phyloP scores from a whole-genome alignment of 64 coral and sea anemone species.

The Astreopora myriophthalma region DNA sequence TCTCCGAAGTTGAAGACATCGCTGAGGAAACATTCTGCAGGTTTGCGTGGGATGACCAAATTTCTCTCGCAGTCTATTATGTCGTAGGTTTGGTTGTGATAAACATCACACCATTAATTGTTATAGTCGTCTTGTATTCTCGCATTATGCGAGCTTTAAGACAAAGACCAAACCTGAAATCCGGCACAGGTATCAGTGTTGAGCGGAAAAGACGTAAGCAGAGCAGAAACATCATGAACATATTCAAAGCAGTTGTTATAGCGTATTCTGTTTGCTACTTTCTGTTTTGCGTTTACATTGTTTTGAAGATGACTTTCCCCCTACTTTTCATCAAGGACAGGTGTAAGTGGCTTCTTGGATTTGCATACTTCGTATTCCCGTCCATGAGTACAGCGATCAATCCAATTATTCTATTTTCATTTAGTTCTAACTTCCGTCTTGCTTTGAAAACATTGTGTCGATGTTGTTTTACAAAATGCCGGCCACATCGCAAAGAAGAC shows the following conservation, averaged over 20 bases:
- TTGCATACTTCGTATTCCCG: background rate
- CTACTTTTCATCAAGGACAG: background rate
- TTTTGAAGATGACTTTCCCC: background rate
- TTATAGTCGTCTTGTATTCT: background rate
- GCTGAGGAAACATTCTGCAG: background rate
- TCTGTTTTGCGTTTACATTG: background rate
- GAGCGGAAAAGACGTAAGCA: background rate
- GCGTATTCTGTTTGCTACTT: background rate
- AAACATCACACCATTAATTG: background rate
- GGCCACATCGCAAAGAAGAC: too few species aligned
- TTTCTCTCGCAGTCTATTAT: background rate
- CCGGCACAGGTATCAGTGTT: background rate
- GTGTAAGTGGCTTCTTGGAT: background rate
- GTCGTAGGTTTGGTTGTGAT: background rate
- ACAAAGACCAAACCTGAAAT: too few species aligned
- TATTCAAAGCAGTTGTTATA: background rate
- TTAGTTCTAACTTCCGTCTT: background rate
- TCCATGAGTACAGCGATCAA: background rate
- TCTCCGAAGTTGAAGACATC: background rate
- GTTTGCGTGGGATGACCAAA: background rate
- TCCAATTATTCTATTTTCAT: constrained; percentile 15
- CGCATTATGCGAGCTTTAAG: background rate
- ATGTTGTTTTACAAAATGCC: too few species aligned
- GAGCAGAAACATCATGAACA: background rate
- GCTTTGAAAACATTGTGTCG: background rate